Conservation (phyloP, 2,888 invertebrate genomes). For the Willowsia nigromaculata region DNA sequence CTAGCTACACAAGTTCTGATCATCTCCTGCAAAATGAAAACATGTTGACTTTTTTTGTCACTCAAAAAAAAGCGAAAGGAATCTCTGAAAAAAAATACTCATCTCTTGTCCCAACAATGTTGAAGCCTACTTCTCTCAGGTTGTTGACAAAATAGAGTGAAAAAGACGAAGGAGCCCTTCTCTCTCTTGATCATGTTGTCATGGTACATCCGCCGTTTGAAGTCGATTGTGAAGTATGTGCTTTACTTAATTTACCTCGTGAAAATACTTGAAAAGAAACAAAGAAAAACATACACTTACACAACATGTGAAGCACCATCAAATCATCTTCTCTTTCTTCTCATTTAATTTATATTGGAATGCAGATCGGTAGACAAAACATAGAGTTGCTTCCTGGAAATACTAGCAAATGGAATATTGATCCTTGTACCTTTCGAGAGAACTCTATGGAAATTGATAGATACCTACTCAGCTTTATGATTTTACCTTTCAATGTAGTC, state of each 20-base stretch:
- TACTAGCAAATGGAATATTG: too few relatives aligned
- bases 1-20: too few relatives aligned
- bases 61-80: background rate
- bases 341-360: background rate
- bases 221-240: background rate
- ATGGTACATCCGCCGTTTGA: background rate
- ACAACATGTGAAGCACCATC: background rate
- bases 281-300: background rate
- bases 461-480: too few relatives aligned
- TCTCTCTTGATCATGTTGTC: background rate
- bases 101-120: too few relatives aligned
- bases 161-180: background rate
- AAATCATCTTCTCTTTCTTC: background rate
- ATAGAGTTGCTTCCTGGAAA: too few relatives aligned
- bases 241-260: background rate
- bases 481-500: too few relatives aligned
- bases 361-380: background rate
- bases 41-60: background rate
- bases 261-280: background rate
- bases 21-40: background rate
- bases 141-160: background rate
- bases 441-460: too few relatives aligned
- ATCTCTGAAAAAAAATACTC: background rate
- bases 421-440: too few relatives aligned
- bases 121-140: background rate